Base-by-base conservation (phyloP, 2,797 vertebrate genomes). In the Uromys caudimaculatus region DNA sequence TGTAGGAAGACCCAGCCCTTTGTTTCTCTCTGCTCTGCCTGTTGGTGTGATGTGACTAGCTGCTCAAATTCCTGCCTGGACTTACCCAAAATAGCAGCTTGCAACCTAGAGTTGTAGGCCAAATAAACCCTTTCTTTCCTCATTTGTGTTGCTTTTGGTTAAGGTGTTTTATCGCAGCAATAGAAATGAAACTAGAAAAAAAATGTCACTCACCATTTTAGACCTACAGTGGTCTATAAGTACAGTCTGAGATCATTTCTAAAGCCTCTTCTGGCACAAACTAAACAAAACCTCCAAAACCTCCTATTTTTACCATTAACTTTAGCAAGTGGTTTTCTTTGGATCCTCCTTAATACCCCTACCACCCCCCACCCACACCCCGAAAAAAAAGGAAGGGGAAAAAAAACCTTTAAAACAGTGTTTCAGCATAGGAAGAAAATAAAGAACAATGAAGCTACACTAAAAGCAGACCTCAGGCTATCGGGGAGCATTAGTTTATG, bases 301-400 rank as follows among this genome's bases (percentile, higher is more conserved):
- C 17, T 95, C 87, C 94, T 83, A 93, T 75, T 95, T 94, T 86
- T 8, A 91, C 35, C 56, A 89, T 35, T 86, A 93, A 64, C 84
- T 75, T 90, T 90, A 90, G 67, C 23, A 95, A 58, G 16, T 85
- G n/a, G 69, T 77, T 97, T 97, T 96, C 71, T 96, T 78, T 62
- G 35, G 52, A 41, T 1, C 35, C 17, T 91, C 56, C 38, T 50
- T 77, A 41, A 52, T 69, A 32, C n/a, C 23, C 13, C 56, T 60
- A 29, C 17, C n/a, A 19, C 3, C 32, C 14, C 32, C 35, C 13
- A 54, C 13, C 52, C 38, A 17, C 12, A 52, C 44, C 2, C 24
- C 17, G 27, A 2, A 2, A 27, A 47, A 58, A 76, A 19, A 11
- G 9, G 19, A 24, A 6, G 23, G 17, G 19, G 24, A 67, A 16